These are phyloP conservation scores for Limnothrissa miodon DNA, from an alignment of 2,113 vertebrate genomes.

Conservation along the genomic window DNA sequence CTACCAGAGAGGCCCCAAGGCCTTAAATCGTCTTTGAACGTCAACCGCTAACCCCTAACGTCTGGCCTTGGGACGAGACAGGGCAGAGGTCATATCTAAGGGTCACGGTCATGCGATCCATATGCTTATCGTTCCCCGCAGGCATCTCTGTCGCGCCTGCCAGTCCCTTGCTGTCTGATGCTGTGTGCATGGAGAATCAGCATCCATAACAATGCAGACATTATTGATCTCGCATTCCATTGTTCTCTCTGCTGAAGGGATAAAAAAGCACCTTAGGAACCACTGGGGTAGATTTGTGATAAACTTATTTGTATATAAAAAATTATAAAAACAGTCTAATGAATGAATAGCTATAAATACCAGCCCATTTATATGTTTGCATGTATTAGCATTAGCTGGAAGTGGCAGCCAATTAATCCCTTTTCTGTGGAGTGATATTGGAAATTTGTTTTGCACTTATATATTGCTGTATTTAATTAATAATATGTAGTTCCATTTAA, in stretches of 20 bases:
- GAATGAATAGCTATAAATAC: neutral
- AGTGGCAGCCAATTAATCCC: neutral
- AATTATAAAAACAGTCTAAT: neutral
- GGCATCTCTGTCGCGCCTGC: slow-evolving; percentile 41
- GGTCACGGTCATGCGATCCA: slow-evolving; percentile 51
- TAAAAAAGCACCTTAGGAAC: neutral
- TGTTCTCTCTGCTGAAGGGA: slow-evolving; percentile 40
- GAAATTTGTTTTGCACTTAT: neutral
- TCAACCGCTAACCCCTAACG: slow-evolving; percentile 25
- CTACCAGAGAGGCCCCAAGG: neutral
- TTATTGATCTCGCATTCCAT: slow-evolving; percentile 66
- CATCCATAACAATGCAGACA: slow-evolving; percentile 54
- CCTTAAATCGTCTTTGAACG: slow-evolving; percentile 4
- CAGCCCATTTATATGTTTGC: neutral
- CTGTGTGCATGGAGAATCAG: slow-evolving; percentile 44
- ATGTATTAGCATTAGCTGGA: neutral
- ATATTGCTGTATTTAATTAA: neutral
- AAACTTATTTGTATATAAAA: neutral
- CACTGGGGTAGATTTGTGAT: neutral
- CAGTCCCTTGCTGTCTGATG: slow-evolving; percentile 54
- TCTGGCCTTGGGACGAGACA: slow-evolving; percentile 34
- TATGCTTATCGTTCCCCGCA: slow-evolving; percentile 39
- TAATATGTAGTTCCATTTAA: too few relatives aligned
- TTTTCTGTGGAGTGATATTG: neutral
- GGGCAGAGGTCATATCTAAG: neutral